Evolutionary conservation across 2,888 invertebrate species (phyloP).

Genomic region (Lamellibrachia satsuma): DNA sequence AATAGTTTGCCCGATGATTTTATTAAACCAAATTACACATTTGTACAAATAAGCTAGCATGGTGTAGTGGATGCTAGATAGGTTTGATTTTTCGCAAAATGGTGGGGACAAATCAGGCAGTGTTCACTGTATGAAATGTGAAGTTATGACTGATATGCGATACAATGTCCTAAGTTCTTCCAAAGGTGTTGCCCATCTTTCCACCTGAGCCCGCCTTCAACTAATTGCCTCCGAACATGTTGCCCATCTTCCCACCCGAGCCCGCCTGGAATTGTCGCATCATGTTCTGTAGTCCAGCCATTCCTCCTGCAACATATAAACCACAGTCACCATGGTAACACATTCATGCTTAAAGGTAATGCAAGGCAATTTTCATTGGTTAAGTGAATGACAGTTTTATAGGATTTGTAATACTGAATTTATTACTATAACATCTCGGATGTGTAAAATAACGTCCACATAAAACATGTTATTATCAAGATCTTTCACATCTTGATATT

Average conservation of each 20-base stretch:
- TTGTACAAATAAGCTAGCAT: too few relatives aligned
- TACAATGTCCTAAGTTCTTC: slow-evolving; percentile 17
- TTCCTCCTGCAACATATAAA: slow-evolving; percentile 78
- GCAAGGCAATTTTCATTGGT: too few relatives aligned
- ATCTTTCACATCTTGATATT: too few relatives aligned
- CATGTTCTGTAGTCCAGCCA: slow-evolving; percentile 95
- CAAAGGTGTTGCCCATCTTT: slow-evolving; percentile 54
- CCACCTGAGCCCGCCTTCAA: slow-evolving; percentile 69
- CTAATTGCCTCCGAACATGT: slow-evolving; percentile 40
- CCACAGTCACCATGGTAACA: slow-evolving; percentile 18
- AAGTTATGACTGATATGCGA: neutral
- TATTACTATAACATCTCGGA: too few relatives aligned
- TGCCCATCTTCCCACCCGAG: slow-evolving; percentile 63
- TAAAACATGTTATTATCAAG: too few relatives aligned
- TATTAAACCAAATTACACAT: too few relatives aligned
- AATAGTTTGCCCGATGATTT: too few relatives aligned
- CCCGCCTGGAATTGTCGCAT: slow-evolving; percentile 87
- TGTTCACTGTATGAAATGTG: neutral
- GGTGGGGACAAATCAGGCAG: neutral
- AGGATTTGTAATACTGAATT: too few relatives aligned
- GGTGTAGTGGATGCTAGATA: too few relatives aligned
- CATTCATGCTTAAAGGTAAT: neutral
- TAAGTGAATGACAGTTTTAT: too few relatives aligned
- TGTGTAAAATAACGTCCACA: too few relatives aligned
- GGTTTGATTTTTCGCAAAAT: too few relatives aligned